Conservation (phyloP, 2,888 invertebrate species). For the Phalera bucephala region DNA sequence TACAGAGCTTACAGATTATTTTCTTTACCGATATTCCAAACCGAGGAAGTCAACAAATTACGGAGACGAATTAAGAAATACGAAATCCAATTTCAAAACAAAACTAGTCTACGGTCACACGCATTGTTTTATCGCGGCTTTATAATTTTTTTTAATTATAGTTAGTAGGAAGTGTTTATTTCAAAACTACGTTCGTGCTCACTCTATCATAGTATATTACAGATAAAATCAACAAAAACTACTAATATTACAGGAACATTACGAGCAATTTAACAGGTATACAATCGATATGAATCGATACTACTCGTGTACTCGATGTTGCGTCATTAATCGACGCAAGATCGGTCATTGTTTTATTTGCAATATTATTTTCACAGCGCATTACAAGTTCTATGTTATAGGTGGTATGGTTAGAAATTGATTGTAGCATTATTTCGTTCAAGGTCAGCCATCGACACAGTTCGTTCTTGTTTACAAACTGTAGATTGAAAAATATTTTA, state of each 20-base stretch:
- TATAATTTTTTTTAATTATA: background rate
- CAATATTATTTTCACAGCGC: constrained; percentile 29
- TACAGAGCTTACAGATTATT: too few relatives aligned
- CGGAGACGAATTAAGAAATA: too few relatives aligned
- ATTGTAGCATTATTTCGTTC: constrained; percentile 18
- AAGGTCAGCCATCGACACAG: constrained; percentile 32
- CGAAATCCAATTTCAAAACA: too few relatives aligned
- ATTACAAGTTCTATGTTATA: constrained; percentile 24
- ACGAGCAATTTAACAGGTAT: constrained; percentile 44
- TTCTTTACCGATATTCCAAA: too few relatives aligned
- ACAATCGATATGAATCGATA: constrained; percentile 46
- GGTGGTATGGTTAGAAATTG: constrained; percentile 9
- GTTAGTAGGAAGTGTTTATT: constrained; percentile 11
- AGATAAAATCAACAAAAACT: constrained; percentile 32
- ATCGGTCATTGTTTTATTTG: constrained; percentile 54
- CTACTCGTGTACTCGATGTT: constrained; percentile 38
- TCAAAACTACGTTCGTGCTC: constrained; percentile 12
- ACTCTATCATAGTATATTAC: constrained; percentile 24
- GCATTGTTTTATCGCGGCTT: constrained; percentile 2
- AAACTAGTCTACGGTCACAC: too few relatives aligned
- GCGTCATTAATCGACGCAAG: constrained; percentile 57
- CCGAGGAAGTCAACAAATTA: too few relatives aligned
- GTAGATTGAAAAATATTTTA: constrained; percentile 8
- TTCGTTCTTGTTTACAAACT: constrained; percentile 29
- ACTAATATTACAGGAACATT: constrained; percentile 38